phyloP scores from a whole-genome alignment of 1,140 invertebrate genomes.

The Rhizoglyphus robini region DNA sequence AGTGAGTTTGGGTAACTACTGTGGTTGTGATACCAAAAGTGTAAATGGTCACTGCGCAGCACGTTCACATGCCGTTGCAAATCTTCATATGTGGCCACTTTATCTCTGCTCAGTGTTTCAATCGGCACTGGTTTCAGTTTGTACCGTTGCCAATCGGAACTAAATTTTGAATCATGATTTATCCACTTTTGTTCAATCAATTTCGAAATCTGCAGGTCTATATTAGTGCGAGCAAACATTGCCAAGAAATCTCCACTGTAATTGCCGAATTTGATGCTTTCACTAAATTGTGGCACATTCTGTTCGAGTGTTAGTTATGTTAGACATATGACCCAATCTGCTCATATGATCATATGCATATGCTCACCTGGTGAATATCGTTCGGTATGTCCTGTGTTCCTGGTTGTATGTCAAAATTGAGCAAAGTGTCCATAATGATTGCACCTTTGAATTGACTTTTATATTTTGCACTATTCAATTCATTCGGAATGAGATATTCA shows the following conservation, averaged over 20 bases:
- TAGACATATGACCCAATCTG: not conserved
- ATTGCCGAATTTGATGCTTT: constrained; percentile 28
- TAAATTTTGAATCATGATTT: constrained; percentile 16
- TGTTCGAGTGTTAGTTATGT: constrained; percentile 17
- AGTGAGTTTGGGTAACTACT: constrained; percentile 24
- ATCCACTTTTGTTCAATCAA: constrained; percentile 1
- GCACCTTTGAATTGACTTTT: constrained; percentile 31
- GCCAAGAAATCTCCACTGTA: constrained; percentile 33
- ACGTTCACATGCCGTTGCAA: constrained; percentile 28
- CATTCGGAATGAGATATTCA: constrained; percentile 30
- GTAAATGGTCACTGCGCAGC: constrained; percentile 30
- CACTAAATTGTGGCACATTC: constrained; percentile 28
- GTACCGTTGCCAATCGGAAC: constrained; percentile 25
- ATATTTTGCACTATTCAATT: constrained; percentile 20
- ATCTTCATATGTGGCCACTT: constrained; percentile 16
- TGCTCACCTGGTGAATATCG: constrained; percentile 23
- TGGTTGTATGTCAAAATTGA: constrained; percentile 33
- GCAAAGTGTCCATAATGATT: constrained; percentile 35
- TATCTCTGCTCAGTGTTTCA: not conserved
- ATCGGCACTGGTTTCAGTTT: constrained; percentile 22
- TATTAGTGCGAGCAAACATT: constrained; percentile 29
- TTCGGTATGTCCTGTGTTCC: constrained; percentile 30
- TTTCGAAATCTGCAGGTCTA: constrained; percentile 24
- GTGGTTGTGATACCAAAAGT: constrained; percentile 29
- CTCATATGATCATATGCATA: not conserved